A percentile compares a stretch with the other conserved stretches of the same genome.
Conservation (phyloP, 2,888 invertebrate species). For the Nymphalis c-album region DNA sequence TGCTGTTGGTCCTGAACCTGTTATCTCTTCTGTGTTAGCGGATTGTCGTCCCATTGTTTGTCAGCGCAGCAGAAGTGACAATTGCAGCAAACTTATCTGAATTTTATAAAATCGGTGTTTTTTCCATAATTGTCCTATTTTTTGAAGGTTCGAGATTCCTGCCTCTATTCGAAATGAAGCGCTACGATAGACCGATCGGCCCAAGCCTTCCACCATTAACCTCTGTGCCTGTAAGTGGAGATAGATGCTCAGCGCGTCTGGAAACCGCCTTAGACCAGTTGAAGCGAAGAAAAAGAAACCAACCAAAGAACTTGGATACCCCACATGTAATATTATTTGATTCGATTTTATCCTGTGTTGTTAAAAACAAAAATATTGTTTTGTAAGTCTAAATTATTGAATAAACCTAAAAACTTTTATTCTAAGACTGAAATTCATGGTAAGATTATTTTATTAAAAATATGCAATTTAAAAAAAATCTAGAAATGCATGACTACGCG, state of each 20-base stretch:
- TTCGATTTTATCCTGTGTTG: neutral
- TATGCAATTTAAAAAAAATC: no score
- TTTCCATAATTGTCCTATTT: neutral
- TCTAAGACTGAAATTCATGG: no score
- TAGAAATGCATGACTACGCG: no score
- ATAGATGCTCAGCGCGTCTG: conserved; percentile 84
- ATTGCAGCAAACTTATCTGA: no score
- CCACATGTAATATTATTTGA: conserved; percentile 59
- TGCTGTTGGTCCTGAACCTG: no score
- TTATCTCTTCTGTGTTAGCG: no score
- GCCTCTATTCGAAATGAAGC: conserved; percentile 70
- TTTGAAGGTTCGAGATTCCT: conserved; percentile 73
- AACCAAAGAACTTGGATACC: conserved; percentile 72
- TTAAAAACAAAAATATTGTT: neutral
- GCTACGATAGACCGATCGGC: conserved; percentile 63
- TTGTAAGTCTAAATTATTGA: no score
- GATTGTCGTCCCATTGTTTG: no score
- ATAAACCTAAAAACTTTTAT: no score
- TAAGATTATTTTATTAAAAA: no score
- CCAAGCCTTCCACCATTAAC: conserved; percentile 66
- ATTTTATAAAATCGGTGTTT: neutral
- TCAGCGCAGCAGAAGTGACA: no score
- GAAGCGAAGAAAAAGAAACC: conserved; percentile 79
- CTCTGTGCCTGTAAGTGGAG: conserved; percentile 67
- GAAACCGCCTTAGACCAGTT: conserved; percentile 86